Evolutionary conservation across 2,113 vertebrate species (phyloP).

Genomic region (Charadrius vociferus): DNA sequence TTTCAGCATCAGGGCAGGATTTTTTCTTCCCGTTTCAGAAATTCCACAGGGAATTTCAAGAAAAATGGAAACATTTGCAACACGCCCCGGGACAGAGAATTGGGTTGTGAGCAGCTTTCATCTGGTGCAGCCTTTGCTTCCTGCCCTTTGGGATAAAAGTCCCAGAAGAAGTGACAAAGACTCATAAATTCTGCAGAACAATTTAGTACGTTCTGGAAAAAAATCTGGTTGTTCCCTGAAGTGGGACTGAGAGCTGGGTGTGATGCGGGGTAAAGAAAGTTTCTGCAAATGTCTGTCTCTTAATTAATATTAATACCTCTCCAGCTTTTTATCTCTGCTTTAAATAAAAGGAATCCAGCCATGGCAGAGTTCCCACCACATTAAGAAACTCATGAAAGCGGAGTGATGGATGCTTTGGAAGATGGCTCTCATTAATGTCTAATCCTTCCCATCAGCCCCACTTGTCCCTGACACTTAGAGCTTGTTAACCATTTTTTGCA

Average conservation of each 20-base stretch:
- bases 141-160: constrained; percentile 20
- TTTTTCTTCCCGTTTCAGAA: neutral
- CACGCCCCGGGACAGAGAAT: neutral
- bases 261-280: neutral
- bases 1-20: neutral
- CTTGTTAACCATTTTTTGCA: constrained; percentile 36
- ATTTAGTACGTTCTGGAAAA: constrained; percentile 34
- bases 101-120: neutral
- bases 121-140: neutral
- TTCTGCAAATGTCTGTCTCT: constrained; percentile 42
- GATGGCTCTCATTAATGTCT: constrained; percentile 58
- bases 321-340: constrained; percentile 56
- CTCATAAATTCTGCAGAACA: constrained; percentile 11
- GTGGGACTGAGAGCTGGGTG: neutral
- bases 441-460: constrained; percentile 53
- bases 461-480: constrained; percentile 34
- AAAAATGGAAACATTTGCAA: neutral
- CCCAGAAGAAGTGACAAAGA: constrained; percentile 19
- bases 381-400: neutral
- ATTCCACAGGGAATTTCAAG: neutral
- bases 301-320: constrained; percentile 65
- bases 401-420: constrained; percentile 52
- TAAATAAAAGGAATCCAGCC: constrained; percentile 51
- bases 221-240: neutral
- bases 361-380: constrained; percentile 55